Conservation (phyloP, 2,888 invertebrate genomes). For the Drosophila incognita region DNA sequence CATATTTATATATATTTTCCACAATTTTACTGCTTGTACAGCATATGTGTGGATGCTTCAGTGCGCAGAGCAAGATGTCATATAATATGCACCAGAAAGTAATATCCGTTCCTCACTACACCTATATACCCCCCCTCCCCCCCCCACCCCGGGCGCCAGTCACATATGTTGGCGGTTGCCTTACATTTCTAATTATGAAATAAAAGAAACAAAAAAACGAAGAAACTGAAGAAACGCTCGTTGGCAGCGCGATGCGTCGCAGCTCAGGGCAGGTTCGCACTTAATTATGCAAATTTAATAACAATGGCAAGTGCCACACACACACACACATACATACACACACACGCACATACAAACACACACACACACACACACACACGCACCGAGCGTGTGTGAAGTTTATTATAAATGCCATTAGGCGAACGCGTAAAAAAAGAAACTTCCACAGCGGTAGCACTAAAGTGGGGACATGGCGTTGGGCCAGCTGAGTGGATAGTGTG, state of each 20-base stretch:
- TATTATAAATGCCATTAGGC: conserved; percentile 69
- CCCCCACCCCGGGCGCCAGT: too few relatives aligned
- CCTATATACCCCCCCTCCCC: not conserved
- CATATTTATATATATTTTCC: not conserved
- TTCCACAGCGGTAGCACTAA: conserved; percentile 3
- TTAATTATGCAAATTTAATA: conserved; percentile 78
- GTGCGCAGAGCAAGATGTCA: conserved; percentile 11
- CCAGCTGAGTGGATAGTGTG: conserved; percentile 12
- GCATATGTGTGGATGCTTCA: not conserved
- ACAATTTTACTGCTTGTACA: not conserved
- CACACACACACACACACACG: not conserved
- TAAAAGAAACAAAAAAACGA: conserved; percentile 15
- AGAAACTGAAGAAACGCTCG: conserved; percentile 22
- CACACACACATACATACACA: conserved; percentile 6
- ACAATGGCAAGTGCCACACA: conserved; percentile 61
- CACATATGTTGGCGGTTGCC: conserved; percentile 5
- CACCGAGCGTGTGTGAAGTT: conserved; percentile 30
- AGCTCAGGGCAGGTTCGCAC: conserved; percentile 58
- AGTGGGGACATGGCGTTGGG: not conserved
- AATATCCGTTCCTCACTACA: not conserved
- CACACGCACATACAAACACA: conserved; percentile 7
- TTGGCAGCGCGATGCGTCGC: conserved; percentile 31
- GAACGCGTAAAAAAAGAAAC: conserved; percentile 32
- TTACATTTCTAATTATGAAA: conserved; percentile 59
- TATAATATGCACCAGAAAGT: conserved; percentile 31